Conservation (phyloP, 2,888 invertebrate genomes). For the Trichacis sp. region DNA sequence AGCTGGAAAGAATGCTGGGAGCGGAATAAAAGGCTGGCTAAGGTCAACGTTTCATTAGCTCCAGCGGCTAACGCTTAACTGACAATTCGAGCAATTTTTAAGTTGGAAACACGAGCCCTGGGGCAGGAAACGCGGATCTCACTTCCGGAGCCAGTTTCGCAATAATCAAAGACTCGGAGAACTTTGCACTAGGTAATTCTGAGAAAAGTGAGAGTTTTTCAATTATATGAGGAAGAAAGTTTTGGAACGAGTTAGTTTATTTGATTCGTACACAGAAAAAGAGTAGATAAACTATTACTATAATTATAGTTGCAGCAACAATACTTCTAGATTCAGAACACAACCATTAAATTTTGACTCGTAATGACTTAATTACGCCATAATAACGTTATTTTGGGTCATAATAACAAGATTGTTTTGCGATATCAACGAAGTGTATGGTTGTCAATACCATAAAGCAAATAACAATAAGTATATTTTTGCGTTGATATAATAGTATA, state of each 20-base stretch:
- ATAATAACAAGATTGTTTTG: too few species aligned
- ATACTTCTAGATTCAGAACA: too few species aligned
- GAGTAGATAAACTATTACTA: too few species aligned
- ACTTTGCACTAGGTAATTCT: constrained; percentile 64
- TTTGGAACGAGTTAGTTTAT: constrained; percentile 37
- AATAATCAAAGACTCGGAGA: constrained; percentile 46
- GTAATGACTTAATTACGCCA: too few species aligned
- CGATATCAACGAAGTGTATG: too few species aligned
- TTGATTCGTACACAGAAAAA: too few species aligned
- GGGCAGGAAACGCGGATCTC: constrained; percentile 48
- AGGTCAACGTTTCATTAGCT: constrained; percentile 63
- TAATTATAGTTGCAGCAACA: too few species aligned
- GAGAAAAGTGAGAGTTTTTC: constrained; percentile 63
- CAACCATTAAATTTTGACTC: too few species aligned
- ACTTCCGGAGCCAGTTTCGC: constrained; percentile 35
- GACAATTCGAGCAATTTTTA: constrained; percentile 68
- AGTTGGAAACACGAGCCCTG: constrained; percentile 56
- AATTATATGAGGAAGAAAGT: constrained; percentile 55
- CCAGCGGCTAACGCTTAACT: constrained; percentile 64
- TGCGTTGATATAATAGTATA: too few species aligned
- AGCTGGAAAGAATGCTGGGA: background rate
- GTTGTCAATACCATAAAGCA: too few species aligned
- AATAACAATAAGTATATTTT: too few species aligned
- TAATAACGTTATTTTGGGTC: too few species aligned
- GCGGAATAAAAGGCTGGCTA: constrained; percentile 26